Evolutionary conservation across 2,113 vertebrate genomes (phyloP), one percentile per base, ranked within the genome.

Genomic region (Zosterops pallidus): DNA sequence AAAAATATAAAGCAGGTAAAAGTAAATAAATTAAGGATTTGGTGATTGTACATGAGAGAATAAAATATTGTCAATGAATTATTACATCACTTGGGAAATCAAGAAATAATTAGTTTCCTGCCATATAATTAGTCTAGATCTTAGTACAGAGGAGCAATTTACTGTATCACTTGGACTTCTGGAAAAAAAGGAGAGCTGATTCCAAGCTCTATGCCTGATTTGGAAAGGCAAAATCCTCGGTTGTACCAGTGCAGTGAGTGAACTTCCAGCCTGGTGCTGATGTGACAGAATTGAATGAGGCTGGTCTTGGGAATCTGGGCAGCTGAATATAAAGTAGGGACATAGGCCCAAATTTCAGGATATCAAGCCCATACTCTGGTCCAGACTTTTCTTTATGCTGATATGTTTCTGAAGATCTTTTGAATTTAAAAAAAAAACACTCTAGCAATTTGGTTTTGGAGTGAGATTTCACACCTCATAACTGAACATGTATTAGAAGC

Each of bases 391-490:
- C 20, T 77, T 82, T 82, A 64, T 78, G 12, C 33, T 88, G 29
- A 82, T 22, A 57, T 67, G 37, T 69, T 87, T 93, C 50, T 83
- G 76, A 90, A 89, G 37, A 24, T 72, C 50, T 41, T 89, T 83
- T 70, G 6, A 39, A 47, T 70, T 76, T 24, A 6, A 52, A 63
- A 80, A 78, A 74, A 75, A 62, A n/a, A 42, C 4, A 57, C 8
- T 65, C 16, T 21, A 50, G 14, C 15, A 72, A 63, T 88, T 89
- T 81, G 59, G 5, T 68, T 92, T 91, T 83, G 60, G 39, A 95
- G 71, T 87, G 93, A 90, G 60, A 82, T 90, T 86, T 95, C 76
- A 86, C 72, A 90, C 64, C 57, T 96, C 31, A 8, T 78, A 94
- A 92, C 83, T 64, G 68, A 92, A 55, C 9, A 2, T 42, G 28